Percentiles rank a stretch among this genome's conserved stretches.
These are phyloP conservation scores for Galaxias olidus DNA, from an alignment of 2,797 vertebrate species.

Conservation along the genomic window DNA sequence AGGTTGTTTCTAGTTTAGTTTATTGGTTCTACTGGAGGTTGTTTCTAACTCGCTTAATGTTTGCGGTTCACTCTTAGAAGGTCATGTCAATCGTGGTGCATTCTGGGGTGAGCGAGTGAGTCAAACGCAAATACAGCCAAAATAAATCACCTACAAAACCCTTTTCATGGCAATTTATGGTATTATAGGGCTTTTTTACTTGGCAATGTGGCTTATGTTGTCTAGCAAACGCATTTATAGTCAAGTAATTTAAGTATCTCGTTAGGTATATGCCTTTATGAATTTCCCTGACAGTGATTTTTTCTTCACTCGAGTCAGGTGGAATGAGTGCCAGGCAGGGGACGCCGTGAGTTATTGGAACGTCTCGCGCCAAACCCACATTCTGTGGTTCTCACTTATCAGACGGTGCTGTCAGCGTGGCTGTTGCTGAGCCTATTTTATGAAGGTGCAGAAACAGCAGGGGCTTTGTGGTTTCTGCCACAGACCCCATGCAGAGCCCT, in stretches of 20 bases:
- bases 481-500: constrained; percentile 45
- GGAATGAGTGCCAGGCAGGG: constrained; percentile 45
- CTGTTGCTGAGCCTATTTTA: constrained; percentile 46
- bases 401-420: constrained; percentile 53
- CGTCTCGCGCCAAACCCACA: constrained; percentile 47
- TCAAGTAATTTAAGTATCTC: constrained; percentile 42
- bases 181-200: constrained; percentile 32
- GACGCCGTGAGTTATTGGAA: constrained; percentile 38
- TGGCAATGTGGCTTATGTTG: constrained; percentile 24
- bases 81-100: constrained; percentile 31
- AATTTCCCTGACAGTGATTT: constrained; percentile 14
- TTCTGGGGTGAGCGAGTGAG: constrained; percentile 30
- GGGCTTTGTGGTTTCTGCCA: constrained; percentile 54
- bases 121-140: constrained; percentile 45
- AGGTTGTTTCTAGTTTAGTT: no score
- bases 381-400: constrained; percentile 63
- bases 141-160: no score
- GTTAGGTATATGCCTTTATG: constrained; percentile 49
- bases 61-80: constrained; percentile 2
- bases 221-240: constrained; percentile 40
- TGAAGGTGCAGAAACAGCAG: constrained; percentile 59
- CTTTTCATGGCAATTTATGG: constrained; percentile 43
- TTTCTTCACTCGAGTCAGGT: constrained; percentile 43
- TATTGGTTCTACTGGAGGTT: no score
- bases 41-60: neutral